These are phyloP conservation scores for Melipona bicolor DNA, from an alignment of 2,888 invertebrate species.

Conservation along the genomic window DNA sequence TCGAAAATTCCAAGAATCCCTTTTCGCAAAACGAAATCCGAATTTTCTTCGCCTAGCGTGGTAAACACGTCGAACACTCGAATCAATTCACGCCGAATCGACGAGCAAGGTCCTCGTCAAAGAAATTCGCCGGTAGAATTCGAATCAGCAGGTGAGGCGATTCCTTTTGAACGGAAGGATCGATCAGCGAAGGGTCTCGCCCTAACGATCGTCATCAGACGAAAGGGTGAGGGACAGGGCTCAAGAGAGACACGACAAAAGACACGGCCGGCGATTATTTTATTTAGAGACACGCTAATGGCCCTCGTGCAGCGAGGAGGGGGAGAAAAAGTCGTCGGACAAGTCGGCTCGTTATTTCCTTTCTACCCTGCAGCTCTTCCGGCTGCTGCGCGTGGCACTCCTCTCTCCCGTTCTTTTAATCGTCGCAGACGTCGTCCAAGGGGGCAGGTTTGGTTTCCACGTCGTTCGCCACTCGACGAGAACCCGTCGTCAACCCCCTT, in stretches of 20 bases:
- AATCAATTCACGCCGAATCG: no score
- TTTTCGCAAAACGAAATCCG: no score
- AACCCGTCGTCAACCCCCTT: no score
- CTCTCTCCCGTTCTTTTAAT: conserved; percentile 38
- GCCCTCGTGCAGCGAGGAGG: conserved; percentile 67
- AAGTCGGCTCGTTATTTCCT: conserved; percentile 72
- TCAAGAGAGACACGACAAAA: conserved; percentile 65
- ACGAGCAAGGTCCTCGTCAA: conserved; percentile 1
- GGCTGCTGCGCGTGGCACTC: conserved; percentile 54
- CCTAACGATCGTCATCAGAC: background rate
- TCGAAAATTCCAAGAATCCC: no score
- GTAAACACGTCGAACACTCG: no score
- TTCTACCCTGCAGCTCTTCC: conserved; percentile 32
- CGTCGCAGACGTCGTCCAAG: conserved; percentile 30
- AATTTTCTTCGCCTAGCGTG: no score
- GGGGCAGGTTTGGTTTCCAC: background rate
- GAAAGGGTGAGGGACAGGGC: background rate
- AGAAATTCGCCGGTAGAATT: conserved; percentile 11
- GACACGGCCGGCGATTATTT: conserved; percentile 75
- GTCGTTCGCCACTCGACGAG: conserved; percentile 29
- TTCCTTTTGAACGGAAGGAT: background rate
- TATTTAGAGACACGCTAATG: conserved; percentile 80
- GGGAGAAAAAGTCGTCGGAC: conserved; percentile 51
- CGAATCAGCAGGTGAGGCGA: background rate
- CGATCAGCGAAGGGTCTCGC: conserved; percentile 11